A percentile compares a stretch with the other conserved stretches of the same genome.
phyloP scores from a whole-genome alignment of 2,797 vertebrate species.

The Cryptoblepharus egeriae region DNA sequence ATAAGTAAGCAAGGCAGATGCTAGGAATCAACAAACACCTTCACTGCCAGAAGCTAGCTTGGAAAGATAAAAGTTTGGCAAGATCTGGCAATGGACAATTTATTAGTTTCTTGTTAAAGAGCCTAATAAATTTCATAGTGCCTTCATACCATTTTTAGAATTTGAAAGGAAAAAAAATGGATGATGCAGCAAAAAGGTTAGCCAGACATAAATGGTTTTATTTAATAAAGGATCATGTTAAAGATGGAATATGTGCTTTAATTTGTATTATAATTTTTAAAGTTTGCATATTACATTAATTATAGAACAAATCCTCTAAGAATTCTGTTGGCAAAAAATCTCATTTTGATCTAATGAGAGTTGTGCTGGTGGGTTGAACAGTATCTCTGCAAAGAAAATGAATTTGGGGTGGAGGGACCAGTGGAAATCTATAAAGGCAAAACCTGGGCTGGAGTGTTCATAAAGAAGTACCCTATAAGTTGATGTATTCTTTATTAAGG shows the following conservation, averaged over 20 bases:
- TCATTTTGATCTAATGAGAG: slow-evolving; percentile 29
- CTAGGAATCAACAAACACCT: not conserved
- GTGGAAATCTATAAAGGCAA: not conserved
- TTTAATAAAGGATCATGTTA: slow-evolving; percentile 25
- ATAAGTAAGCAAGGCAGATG: slow-evolving; percentile 1
- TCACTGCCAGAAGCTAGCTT: slow-evolving; percentile 11
- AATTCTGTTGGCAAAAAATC: slow-evolving; percentile 10
- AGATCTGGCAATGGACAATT: slow-evolving; percentile 17
- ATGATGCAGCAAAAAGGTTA: slow-evolving; percentile 39
- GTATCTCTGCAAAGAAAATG: not conserved
- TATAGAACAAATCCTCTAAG: slow-evolving; percentile 30
- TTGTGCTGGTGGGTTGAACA: not conserved
- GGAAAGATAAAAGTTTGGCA: slow-evolving; percentile 25
- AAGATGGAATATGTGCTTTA: slow-evolving; percentile 28
- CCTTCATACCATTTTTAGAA: slow-evolving; percentile 34
- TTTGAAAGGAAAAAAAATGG: not conserved
- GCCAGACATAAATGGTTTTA: slow-evolving; percentile 31
- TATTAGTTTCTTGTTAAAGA: slow-evolving; percentile 42
- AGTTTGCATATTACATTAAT: slow-evolving; percentile 40
- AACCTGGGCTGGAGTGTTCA: not conserved
- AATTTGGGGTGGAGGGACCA: too few species aligned
- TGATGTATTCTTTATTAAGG: too few species aligned
- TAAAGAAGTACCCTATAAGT: not conserved
- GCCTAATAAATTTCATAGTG: slow-evolving; percentile 37
- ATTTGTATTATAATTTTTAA: slow-evolving; percentile 33